These are phyloP conservation scores for Apeira syringaria DNA, from an alignment of 2,888 invertebrate genomes.

Conservation along the genomic window DNA sequence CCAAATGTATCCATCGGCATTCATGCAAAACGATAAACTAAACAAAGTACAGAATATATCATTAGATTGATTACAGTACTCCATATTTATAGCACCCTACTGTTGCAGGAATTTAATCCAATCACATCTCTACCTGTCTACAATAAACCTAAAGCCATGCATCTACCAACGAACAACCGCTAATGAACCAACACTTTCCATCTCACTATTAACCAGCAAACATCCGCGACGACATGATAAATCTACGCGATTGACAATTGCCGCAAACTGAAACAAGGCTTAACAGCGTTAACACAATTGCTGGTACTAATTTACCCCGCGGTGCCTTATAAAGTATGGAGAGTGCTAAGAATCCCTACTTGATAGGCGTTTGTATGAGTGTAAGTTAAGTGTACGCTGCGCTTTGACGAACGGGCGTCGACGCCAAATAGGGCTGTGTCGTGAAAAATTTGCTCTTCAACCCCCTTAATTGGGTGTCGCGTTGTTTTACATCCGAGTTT, in stretches of 20 bases:
- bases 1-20: too few species aligned
- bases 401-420: conserved; percentile 69
- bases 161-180: conserved; percentile 2
- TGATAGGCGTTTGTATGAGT: conserved; percentile 83
- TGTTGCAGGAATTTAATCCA: too few species aligned
- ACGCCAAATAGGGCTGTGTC: conserved; percentile 74
- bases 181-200: conserved; percentile 36
- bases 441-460: conserved; percentile 81
- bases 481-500: conserved; percentile 46
- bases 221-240: conserved; percentile 55
- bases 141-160: neutral
- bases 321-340: conserved; percentile 72
- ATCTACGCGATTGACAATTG: conserved; percentile 63
- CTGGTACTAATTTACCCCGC: conserved; percentile 76
- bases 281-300: conserved; percentile 71
- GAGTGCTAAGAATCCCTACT: conserved; percentile 70
- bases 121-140: neutral
- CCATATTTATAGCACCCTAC: too few species aligned
- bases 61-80: too few species aligned
- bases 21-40: too few species aligned
- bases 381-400: conserved; percentile 47
- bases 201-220: conserved; percentile 34
- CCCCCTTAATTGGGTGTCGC: conserved; percentile 78
- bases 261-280: conserved; percentile 46
- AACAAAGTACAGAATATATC: too few species aligned